Evolutionary conservation across 1,140 invertebrate genomes (phyloP).

Genomic region (Uloborus diversus): DNA sequence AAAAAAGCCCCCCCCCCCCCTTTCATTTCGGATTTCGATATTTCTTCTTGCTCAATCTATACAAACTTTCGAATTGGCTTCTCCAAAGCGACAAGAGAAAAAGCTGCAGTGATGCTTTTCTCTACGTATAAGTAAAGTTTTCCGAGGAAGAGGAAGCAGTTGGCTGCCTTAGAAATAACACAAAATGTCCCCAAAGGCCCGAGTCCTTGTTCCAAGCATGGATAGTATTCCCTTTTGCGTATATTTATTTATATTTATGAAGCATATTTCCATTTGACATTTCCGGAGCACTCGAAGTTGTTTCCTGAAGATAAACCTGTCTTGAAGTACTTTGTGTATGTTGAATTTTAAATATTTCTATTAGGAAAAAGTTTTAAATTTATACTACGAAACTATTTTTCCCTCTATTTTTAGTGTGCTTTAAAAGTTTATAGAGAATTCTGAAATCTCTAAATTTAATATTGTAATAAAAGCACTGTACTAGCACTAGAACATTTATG

Average conservation of each 20-base stretch:
- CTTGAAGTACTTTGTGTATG: too few relatives aligned
- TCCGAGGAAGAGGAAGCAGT: not conserved
- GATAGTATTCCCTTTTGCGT: not conserved
- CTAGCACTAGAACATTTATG: too few relatives aligned
- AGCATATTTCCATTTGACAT: not conserved
- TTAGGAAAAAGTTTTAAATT: too few relatives aligned
- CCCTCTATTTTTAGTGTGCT: too few relatives aligned
- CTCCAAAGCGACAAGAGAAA: not conserved
- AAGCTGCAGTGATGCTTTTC: not conserved
- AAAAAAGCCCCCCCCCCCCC: not conserved
- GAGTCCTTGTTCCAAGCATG: not conserved
- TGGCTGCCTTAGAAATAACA: not conserved
- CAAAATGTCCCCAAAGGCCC: not conserved
- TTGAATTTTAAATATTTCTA: too few relatives aligned
- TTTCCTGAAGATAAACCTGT: too few relatives aligned
- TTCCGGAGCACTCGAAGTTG: not conserved
- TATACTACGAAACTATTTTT: too few relatives aligned
- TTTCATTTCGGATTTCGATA: not conserved
- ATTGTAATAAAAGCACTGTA: too few relatives aligned
- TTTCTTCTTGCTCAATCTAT: not conserved
- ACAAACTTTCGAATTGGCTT: not conserved
- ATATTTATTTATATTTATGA: not conserved
- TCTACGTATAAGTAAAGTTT: not conserved
- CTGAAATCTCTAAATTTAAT: too few relatives aligned
- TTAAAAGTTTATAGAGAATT: too few relatives aligned